Evolutionary conservation across 2,797 vertebrate genomes (phyloP).

Genomic region (Cryptoblepharus egeriae): DNA sequence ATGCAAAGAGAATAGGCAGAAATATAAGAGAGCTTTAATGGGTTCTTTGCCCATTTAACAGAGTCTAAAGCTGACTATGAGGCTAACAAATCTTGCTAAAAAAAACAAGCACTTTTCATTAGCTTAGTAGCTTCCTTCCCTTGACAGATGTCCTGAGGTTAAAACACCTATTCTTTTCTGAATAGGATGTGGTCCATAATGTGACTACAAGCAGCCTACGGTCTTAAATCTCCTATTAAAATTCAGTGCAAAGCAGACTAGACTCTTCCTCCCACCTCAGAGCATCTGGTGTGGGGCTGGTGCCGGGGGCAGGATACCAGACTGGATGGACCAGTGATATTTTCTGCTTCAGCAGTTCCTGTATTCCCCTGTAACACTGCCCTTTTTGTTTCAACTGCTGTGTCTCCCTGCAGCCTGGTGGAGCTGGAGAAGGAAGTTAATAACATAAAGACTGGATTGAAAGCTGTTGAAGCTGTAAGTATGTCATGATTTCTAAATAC

Average conservation of each 20-base stretch:
- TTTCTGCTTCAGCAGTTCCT: slow-evolving; percentile 50
- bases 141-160: slow-evolving; percentile 24
- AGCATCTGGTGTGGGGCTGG: slow-evolving; percentile 17
- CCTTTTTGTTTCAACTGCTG: slow-evolving; percentile 66
- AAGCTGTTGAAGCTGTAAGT: slow-evolving; percentile 96
- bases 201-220: slow-evolving; percentile 7
- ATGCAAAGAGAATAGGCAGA: too few relatives aligned
- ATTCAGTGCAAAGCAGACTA: slow-evolving; percentile 42
- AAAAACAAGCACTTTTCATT: slow-evolving; percentile 15
- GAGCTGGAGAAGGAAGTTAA: slow-evolving; percentile 97
- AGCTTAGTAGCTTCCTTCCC: background rate
- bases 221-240: slow-evolving; percentile 34
- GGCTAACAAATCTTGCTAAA: rapidly evolving
- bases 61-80: background rate
- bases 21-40: too few relatives aligned
- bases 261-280: background rate
- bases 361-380: slow-evolving; percentile 60
- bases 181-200: slow-evolving; percentile 2
- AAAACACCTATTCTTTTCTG: background rate
- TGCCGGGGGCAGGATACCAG: slow-evolving; percentile 54
- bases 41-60: too few relatives aligned
- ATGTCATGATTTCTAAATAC: slow-evolving; percentile 48
- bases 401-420: slow-evolving; percentile 80
- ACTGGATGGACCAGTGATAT: slow-evolving; percentile 45
- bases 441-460: slow-evolving; percentile 90